Evolutionary conservation across 1,140 invertebrate species (phyloP), one percentile per base, ranked within the genome.

Genomic region (Mizuhopecten yessoensis): DNA sequence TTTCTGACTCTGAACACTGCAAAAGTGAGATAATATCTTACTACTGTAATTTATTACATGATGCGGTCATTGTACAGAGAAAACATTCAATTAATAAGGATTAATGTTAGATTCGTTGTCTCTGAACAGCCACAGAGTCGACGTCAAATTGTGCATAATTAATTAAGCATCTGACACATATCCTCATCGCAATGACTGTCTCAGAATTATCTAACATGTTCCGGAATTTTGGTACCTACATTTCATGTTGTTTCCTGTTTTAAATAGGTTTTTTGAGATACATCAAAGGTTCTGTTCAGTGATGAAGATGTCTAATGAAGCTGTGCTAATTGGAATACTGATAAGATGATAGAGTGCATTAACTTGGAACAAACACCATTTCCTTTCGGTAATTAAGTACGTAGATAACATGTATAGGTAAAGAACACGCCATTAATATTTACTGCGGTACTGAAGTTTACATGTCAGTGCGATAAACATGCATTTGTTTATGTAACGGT

Each of bases 311-410:
- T 29, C 57, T 75, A 75, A 29, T 75, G 23, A 75, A 75, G 57
- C 3, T 75, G 57, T 7, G 9, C 57, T 75, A n/a, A 75, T 75
- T 75, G 23, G 57, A n/a, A 29, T 7, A 75, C 45, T 3, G 57
- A 75, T 75, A n/a, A 75, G 3, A 17, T 75, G 57, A 75, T 29
- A 75, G 23, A 9, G 23, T n/a, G n/a, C 57, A 75, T 75, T 75
- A 7, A 75, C 23, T 75, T n/a, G 57, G 23, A 23, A 75, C n/a
- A 29, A 75, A 75, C 57, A 29, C 57, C 29, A 75, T n/a, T 75
- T n/a, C 57, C 23, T 75, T 29, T 75, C 57, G 57, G 57, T 75
- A 75, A 75, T 75, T 75, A n/a, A 75, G 57, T 75, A 29, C n/a
- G 29, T 75, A 75, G 57, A 75, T 75, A 75, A 75, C 23, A 75